Percentiles rank a stretch among this genome's conserved stretches.
Evolutionary conservation across 2,113 vertebrate genomes (phyloP).

Genomic region (Vulpes vulpes): DNA sequence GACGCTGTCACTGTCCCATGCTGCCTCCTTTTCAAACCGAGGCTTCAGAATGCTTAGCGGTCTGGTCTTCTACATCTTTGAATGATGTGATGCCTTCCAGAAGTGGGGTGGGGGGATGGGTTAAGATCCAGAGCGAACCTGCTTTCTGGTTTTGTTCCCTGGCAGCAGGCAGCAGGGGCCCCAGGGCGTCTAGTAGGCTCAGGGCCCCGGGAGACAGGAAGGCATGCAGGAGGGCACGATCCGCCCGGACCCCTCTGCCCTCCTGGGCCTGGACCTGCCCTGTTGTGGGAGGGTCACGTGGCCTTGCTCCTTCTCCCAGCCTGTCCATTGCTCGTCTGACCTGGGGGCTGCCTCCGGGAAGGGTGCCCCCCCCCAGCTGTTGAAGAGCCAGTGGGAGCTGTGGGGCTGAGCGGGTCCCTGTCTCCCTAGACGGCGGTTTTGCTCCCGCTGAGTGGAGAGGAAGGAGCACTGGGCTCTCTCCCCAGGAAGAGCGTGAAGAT

Average conservation of each 20-base stretch:
- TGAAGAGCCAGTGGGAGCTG: not conserved
- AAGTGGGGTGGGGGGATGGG: accelerated
- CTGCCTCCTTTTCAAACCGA: not conserved
- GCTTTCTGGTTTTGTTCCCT: not conserved
- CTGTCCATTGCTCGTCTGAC: accelerated
- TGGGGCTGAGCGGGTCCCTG: not conserved
- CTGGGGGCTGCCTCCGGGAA: not conserved
- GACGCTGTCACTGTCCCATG: accelerated
- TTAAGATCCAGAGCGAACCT: not conserved
- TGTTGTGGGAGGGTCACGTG: not conserved
- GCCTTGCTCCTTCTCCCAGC: not conserved
- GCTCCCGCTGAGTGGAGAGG: not conserved
- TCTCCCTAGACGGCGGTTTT: not conserved
- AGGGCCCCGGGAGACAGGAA: not conserved
- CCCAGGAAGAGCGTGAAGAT: not conserved
- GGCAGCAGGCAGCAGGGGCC: not conserved
- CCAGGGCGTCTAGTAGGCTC: not conserved
- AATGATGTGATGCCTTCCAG: not conserved
- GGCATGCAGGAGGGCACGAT: accelerated
- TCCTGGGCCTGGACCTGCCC: accelerated
- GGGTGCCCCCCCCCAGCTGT: accelerated
- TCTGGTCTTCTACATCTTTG: not conserved
- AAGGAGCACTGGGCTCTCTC: not conserved
- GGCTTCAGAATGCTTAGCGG: not conserved
- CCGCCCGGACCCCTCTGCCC: accelerated